Conservation (phyloP, 2,888 invertebrate species). For the Muscina levida region DNA sequence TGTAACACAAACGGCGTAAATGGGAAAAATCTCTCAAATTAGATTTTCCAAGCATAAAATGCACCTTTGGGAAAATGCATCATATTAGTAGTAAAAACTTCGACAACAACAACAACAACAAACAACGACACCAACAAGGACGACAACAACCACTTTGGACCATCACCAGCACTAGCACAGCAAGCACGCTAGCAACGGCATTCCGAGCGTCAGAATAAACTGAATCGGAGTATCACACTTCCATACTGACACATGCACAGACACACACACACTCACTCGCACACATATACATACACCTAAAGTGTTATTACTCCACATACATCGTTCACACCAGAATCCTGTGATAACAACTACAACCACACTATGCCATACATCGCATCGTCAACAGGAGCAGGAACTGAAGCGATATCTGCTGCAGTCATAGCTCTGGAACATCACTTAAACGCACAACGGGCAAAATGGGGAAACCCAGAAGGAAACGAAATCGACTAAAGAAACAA, state of each 20-base stretch:
- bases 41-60: conserved; percentile 77
- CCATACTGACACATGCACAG: background rate
- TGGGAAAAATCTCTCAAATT: conserved; percentile 75
- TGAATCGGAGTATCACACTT: background rate
- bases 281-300: background rate
- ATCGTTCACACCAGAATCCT: background rate
- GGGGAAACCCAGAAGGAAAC: background rate
- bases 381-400: conserved; percentile 6
- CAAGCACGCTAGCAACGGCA: background rate
- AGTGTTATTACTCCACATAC: background rate
- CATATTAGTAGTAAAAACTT: conserved; percentile 65
- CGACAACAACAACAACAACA: conserved; percentile 6
- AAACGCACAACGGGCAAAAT: conserved; percentile 3
- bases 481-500: background rate
- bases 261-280: background rate
- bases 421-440: conserved; percentile 11
- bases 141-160: background rate
- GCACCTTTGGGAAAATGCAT: conserved; percentile 78
- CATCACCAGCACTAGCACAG: background rate
- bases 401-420: too few relatives aligned
- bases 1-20: conserved; percentile 62
- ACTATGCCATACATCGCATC: background rate
- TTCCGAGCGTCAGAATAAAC: background rate
- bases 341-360: background rate
- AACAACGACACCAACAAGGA: background rate